Evolutionary conservation across 2,888 invertebrate genomes (phyloP).

Genomic region (Acholoe squamosa): DNA sequence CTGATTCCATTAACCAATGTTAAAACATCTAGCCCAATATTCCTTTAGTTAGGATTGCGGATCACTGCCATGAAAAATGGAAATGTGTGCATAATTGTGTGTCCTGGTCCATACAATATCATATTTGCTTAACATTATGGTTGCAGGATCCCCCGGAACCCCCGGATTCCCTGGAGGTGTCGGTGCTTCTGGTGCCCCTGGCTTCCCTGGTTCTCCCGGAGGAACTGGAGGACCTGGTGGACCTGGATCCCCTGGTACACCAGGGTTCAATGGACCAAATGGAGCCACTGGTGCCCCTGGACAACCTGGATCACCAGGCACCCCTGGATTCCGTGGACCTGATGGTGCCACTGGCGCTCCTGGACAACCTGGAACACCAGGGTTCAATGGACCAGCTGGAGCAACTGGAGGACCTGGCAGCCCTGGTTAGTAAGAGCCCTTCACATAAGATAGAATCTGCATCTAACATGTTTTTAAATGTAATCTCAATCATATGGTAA

Average conservation of each 20-base stretch:
- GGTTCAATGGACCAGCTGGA: constrained; percentile 56
- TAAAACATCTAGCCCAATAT: too few species aligned
- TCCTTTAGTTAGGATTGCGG: too few species aligned
- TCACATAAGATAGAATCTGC: too few species aligned
- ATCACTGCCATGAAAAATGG: too few species aligned
- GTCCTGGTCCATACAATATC: too few species aligned
- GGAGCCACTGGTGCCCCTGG: constrained; percentile 51
- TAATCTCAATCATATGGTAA: too few species aligned
- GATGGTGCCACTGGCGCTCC: constrained; percentile 58
- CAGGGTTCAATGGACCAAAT: not conserved
- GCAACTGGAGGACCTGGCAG: constrained; percentile 52
- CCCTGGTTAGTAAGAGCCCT: constrained; percentile 62
- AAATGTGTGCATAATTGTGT: too few species aligned
- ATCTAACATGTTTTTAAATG: too few species aligned
- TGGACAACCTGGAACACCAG: constrained; percentile 50
- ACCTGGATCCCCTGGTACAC: not conserved
- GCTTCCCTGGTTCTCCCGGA: constrained; percentile 58
- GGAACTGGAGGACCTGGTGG: constrained; percentile 32
- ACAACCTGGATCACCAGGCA: constrained; percentile 63
- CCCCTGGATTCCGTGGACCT: constrained; percentile 45
- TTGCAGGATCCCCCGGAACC: constrained; percentile 51
- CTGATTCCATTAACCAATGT: too few species aligned
- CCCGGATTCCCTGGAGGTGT: constrained; percentile 13
- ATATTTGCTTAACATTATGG: too few species aligned
- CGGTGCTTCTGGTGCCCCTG: not conserved